Evolutionary conservation across 2,797 vertebrate species (phyloP).

Genomic region (Acanthurus tractus): DNA sequence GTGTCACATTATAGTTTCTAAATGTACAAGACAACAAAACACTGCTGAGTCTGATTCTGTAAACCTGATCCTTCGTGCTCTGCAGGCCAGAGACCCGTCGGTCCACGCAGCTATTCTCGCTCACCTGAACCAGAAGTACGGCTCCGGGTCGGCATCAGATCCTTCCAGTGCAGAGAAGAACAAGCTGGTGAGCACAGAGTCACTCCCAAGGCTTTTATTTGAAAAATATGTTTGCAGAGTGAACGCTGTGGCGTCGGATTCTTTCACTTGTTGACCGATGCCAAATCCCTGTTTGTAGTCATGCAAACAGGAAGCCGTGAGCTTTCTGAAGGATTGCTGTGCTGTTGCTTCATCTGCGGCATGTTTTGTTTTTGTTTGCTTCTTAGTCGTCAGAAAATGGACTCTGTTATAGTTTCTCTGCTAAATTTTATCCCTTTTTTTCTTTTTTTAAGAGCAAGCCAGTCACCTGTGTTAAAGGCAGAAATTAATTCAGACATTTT

Average conservation of each 20-base stretch:
- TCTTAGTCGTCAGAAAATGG: no score
- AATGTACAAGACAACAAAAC: not conserved
- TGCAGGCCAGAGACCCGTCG: slow-evolving; percentile 96
- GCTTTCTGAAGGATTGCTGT: not conserved
- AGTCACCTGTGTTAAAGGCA: no score
- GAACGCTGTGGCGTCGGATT: not conserved
- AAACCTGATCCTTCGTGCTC: not conserved
- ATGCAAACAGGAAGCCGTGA: not conserved
- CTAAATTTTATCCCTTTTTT: no score
- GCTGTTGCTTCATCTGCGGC: not conserved
- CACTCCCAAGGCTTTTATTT: not conserved
- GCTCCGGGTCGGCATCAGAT: slow-evolving; percentile 91
- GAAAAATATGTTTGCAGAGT: not conserved
- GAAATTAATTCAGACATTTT: not conserved
- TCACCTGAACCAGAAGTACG: slow-evolving; percentile 98
- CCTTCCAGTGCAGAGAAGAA: slow-evolving; percentile 84
- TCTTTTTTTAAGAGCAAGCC: no score
- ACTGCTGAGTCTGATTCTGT: not conserved
- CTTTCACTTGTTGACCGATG: not conserved
- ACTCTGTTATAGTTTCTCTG: no score
- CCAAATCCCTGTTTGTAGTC: not conserved
- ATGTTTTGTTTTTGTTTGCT: no score
- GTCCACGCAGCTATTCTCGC: slow-evolving; percentile 98
- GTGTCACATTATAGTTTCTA: not conserved
- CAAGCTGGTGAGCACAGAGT: slow-evolving; percentile 83